Evolutionary conservation across 2,113 vertebrate genomes (phyloP).

Genomic region (Chunga burmeisteri): DNA sequence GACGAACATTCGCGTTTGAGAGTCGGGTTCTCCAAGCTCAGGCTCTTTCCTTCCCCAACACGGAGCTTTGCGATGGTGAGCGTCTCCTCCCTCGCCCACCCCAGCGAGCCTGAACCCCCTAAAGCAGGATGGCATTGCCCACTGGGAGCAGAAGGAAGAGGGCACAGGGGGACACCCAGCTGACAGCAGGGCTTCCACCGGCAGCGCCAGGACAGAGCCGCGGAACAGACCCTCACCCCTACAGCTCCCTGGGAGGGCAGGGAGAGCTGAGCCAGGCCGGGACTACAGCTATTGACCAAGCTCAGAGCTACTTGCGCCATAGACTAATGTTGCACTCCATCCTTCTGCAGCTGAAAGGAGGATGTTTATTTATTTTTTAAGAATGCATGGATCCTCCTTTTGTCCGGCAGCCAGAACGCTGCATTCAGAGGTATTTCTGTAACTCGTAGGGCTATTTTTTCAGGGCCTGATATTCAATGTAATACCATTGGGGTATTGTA

Average conservation of each 20-base stretch:
- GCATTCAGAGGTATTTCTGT: not conserved
- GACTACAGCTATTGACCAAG: not conserved
- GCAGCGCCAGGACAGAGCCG: not conserved
- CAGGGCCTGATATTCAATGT: not conserved
- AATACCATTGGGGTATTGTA: not conserved
- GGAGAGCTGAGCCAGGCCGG: not conserved
- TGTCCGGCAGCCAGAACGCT: not conserved
- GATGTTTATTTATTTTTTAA: not conserved
- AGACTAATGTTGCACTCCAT: fast-evolving
- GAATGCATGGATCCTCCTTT: not conserved
- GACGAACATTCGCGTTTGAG: not conserved
- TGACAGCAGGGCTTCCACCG: not conserved
- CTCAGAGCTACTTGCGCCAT: not conserved
- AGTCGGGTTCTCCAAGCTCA: not conserved
- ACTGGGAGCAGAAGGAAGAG: not conserved
- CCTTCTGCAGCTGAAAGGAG: not conserved
- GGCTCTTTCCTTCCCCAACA: not conserved
- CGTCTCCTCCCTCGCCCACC: not conserved
- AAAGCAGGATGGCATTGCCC: not conserved
- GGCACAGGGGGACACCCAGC: too few relatives aligned
- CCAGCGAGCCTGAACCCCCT: too few relatives aligned
- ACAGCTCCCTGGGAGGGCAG: not conserved
- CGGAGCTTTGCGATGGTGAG: not conserved
- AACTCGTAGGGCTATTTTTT: not conserved
- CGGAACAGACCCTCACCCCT: not conserved